Evolutionary conservation across 2,797 vertebrate species (phyloP).

Genomic region (Rhinella marina): DNA sequence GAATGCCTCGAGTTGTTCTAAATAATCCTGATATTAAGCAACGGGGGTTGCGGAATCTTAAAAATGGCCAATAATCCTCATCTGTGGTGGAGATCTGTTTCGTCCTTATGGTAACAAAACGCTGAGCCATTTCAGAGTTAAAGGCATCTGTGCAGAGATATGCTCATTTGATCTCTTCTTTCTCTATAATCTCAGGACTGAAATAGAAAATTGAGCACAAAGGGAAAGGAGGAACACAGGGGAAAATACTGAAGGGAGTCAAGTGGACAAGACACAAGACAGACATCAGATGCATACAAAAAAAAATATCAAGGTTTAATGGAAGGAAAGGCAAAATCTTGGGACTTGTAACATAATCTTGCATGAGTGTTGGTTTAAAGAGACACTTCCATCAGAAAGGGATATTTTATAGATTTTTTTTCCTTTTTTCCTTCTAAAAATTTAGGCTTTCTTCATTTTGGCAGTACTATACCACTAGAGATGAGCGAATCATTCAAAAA

Average conservation of each 20-base stretch:
- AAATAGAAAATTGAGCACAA: slow-evolving; percentile 26
- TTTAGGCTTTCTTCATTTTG: too few species aligned
- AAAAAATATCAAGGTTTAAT: neutral
- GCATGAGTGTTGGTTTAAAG: neutral
- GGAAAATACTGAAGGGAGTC: neutral
- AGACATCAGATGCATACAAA: neutral
- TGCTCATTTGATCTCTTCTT: slow-evolving; percentile 11
- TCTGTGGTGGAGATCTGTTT: slow-evolving; percentile 15
- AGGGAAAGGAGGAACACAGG: neutral
- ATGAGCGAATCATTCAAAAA: too few species aligned
- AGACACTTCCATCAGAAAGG: too few species aligned
- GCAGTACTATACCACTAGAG: too few species aligned
- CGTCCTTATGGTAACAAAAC: slow-evolving; percentile 26
- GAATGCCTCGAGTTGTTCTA: slow-evolving; percentile 14
- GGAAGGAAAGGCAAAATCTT: neutral
- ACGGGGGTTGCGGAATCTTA: neutral
- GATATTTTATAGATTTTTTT: too few species aligned
- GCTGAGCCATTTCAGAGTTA: neutral
- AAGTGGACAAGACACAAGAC: neutral
- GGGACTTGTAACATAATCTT: neutral
- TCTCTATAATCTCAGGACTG: neutral
- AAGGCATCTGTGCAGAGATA: slow-evolving; percentile 12
- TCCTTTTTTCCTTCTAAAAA: too few species aligned
- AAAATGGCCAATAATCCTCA: neutral
- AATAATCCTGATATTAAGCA: slow-evolving; percentile 36